phyloP scores from a whole-genome alignment of 2,113 vertebrate genomes.

The Bubalus kerabau region DNA sequence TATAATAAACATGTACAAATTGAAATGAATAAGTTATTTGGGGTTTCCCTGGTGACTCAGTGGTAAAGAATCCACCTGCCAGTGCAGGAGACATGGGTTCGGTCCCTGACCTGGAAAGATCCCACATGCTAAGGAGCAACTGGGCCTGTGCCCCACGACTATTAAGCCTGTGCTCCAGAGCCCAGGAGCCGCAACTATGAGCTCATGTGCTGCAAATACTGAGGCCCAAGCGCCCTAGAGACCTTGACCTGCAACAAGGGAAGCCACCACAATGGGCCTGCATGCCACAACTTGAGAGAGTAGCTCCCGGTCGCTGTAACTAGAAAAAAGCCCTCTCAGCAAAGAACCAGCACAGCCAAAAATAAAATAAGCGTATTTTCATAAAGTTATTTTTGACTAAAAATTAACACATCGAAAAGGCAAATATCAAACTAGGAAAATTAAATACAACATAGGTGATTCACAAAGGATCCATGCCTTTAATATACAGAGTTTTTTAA shows the following conservation, averaged over 20 bases:
- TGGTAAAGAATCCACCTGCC: background rate
- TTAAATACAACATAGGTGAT: background rate
- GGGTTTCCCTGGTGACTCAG: background rate
- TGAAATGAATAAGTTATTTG: background rate
- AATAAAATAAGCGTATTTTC: background rate
- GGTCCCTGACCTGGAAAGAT: background rate
- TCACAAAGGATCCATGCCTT: background rate
- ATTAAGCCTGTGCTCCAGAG: background rate
- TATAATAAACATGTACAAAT: background rate
- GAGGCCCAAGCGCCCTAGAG: background rate
- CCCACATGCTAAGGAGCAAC: background rate
- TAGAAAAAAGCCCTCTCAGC: background rate
- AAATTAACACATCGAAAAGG: background rate
- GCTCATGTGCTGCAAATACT: background rate
- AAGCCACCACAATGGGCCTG: background rate
- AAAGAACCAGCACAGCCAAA: background rate
- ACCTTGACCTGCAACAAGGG: background rate
- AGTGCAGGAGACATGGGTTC: background rate
- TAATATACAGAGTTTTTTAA: background rate
- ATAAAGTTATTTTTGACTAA: background rate
- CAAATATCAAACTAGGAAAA: background rate
- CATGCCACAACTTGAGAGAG: background rate
- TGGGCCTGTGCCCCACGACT: background rate
- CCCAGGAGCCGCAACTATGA: background rate
- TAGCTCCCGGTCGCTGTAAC: background rate